phyloP scores from a whole-genome alignment of 2,113 vertebrate genomes.

The Pipra filicauda region DNA sequence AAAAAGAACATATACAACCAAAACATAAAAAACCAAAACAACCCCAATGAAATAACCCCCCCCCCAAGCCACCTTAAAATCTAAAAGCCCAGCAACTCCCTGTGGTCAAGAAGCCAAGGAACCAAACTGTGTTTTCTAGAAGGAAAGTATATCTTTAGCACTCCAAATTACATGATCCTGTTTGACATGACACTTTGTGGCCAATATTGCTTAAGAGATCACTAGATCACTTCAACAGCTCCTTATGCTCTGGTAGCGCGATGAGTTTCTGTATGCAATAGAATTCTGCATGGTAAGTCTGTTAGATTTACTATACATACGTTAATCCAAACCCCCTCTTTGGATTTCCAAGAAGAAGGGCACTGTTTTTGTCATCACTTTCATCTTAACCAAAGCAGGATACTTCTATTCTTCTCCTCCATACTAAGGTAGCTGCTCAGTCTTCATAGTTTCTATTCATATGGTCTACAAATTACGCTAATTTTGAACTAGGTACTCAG shows the following conservation, averaged over 20 bases:
- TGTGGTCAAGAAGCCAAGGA: not conserved
- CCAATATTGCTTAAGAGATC: not conserved
- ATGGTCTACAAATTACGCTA: not conserved
- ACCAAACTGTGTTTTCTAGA: not conserved
- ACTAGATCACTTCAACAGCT: not conserved
- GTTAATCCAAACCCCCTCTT: not conserved
- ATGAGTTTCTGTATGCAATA: not conserved
- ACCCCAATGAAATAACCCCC: rapidly evolving
- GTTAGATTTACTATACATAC: not conserved
- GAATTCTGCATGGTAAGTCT: not conserved
- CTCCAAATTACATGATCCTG: not conserved
- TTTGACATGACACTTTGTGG: not conserved
- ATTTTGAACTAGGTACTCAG: not conserved
- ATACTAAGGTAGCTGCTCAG: not conserved
- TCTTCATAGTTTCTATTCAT: not conserved
- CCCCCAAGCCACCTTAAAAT: not conserved
- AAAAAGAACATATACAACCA: not conserved
- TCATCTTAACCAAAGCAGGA: not conserved
- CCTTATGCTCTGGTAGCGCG: rapidly evolving
- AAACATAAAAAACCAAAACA: not conserved
- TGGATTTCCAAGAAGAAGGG: not conserved
- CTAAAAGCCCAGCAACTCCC: not conserved
- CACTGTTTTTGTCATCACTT: not conserved
- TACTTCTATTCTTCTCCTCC: not conserved
- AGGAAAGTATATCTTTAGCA: not conserved